Evolutionary conservation across 1,140 invertebrate species (phyloP), one percentile per base, ranked within the genome.

Genomic region (Ips typographus): DNA sequence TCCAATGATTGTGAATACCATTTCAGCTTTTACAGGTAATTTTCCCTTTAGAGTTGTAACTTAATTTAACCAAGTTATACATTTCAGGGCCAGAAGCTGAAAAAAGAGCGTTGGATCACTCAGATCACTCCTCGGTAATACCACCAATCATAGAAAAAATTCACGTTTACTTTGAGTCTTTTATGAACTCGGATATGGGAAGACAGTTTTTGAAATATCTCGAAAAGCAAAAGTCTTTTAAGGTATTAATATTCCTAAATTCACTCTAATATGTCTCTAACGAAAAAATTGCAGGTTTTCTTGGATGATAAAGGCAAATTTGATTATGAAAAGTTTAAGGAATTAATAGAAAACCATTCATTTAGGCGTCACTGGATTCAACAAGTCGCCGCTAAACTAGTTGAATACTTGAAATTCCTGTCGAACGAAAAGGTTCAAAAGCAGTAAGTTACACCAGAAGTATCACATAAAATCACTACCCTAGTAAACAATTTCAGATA

Each of bases 281-380:
- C 2, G 36, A 52, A 38, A 40, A 52, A 51, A 3, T 68, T 68
- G 2, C 36, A 83, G 76, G 78, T 82, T 1, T 89, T 89, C 72
- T 82, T 84, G 3, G 88, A 90, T 43, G 81, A 85, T 2, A 81
- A 87, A 59, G 91, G 91, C 0, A 86, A 85, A 22, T 81, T 93
- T 58, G 86, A 88, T 68, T 90, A 90, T 72, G 87, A 89, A 59
- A 84, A 85, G 65, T 87, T 93, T 56, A 84, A 92, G 68, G 88
- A 90, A 65, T 89, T 88, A 58, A 85, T 94, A 73, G 91, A 94
- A 73, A 92, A 92, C 76, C 88, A 89, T 38, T 85, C 85, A 2
- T 88, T 92, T 73, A 86, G 92, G 70, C 84, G 89, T 62, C 84
- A 90, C 65, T 93, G 92, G 91, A 89, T 94, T 66, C 88, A 87